A percentile compares a stretch with the other conserved stretches of the same genome.
These are phyloP conservation scores for Miopithecus talapoin DNA, from an alignment of 2,797 vertebrate genomes.

Conservation along the genomic window DNA sequence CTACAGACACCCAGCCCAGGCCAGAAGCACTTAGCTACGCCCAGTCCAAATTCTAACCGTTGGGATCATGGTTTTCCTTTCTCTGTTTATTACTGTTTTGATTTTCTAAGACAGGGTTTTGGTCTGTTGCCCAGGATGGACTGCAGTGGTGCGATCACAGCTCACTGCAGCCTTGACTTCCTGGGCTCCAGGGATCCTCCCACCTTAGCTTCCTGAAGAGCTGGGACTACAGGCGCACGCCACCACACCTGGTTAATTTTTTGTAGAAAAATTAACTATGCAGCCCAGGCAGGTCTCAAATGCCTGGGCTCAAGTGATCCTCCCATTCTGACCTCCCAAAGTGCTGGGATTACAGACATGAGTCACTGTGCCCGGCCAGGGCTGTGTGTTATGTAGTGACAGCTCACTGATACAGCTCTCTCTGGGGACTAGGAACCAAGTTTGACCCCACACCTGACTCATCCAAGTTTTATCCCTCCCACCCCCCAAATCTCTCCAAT, in stretches of 20 bases:
- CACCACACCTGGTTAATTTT: not conserved
- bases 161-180: not conserved
- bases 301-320: not conserved
- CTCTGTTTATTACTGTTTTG: not conserved
- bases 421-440: not conserved
- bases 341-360: not conserved
- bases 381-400: not conserved
- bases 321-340: not conserved
- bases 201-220: not conserved
- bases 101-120: not conserved
- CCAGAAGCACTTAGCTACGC: too few species aligned
- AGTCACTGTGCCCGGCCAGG: not conserved
- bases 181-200: not conserved
- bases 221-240: not conserved
- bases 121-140: not conserved
- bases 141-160: not conserved
- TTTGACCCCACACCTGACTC: not conserved
- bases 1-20: not conserved
- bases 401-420: not conserved
- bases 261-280: not conserved
- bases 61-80: not conserved
- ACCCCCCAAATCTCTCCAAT: not conserved
- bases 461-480: not conserved
- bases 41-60: not conserved
- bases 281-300: not conserved